Base-by-base conservation (phyloP, 2,113 vertebrate species). In the Gymnobelideus leadbeateri region DNA sequence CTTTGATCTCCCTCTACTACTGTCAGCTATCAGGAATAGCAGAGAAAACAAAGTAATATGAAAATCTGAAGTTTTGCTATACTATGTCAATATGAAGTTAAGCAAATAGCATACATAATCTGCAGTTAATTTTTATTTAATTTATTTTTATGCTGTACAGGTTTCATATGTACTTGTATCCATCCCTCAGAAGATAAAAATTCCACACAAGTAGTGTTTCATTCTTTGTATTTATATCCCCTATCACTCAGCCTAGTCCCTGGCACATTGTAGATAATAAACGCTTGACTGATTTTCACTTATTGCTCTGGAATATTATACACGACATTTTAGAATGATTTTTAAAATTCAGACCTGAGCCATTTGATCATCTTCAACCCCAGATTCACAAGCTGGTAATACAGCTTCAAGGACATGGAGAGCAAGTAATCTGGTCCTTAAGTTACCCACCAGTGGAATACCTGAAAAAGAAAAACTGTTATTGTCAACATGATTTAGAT, bases 361-460 rank as follows among this genome's bases (percentile, higher is more conserved):
- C 99, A 99, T 99, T 23, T 99, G 99, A 97, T 99, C 99, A 92
- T 99, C 99, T 98, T 99, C 99, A 91, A 99, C 99, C 0, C 98
- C 99, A 89, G 99, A 99, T 98, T 99, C 99, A 94, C 99, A 99
- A 89, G 99, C 99, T 46, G 99, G 99, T n/a, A 99, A 98, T 7
- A 99, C 99, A n/a, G 99, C 99, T 97, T 99, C 99, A 91, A 99
- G 97, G 11, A 99, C 99, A 0, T 99, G 99, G 57, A 99, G 99
- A 0, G 99, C 99, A 0, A 99, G 98, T 52, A 99, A 99, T 19
- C 99, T 99, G 0, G 99, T 99, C 97, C 99, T 99, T 98, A 99
- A 95, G 98, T 99, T 99, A 51, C 99, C 99, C 98, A 99, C 99
- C 92, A 99, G 97, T 84, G 99, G 99, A 93, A 99, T 98, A 28